A percentile compares a stretch with the other conserved stretches of the same genome.
phyloP scores from a whole-genome alignment of 2,113 vertebrate genomes.

The Muntiacus muntjak region DNA sequence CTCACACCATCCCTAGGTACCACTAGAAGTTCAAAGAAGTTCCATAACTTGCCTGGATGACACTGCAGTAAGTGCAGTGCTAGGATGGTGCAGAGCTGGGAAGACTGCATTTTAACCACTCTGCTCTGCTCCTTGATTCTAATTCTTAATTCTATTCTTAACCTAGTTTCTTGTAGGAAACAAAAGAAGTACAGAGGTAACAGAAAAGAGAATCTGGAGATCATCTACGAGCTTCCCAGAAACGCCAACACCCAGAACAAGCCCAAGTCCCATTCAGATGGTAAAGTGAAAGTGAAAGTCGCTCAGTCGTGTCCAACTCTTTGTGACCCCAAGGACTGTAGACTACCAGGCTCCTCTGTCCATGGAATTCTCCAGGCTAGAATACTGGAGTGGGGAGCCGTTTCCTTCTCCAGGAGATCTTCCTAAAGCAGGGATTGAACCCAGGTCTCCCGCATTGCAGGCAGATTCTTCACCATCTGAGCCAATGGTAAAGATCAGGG shows the following conservation, averaged over 20 bases:
- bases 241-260: neutral
- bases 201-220: neutral
- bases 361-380: neutral
- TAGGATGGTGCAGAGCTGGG: neutral
- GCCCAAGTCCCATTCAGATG: neutral
- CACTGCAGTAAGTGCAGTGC: neutral
- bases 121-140: neutral
- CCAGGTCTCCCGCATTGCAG: neutral
- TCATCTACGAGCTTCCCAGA: neutral
- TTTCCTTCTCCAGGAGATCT: neutral
- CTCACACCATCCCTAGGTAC: neutral
- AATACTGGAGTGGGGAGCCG: neutral
- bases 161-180: neutral
- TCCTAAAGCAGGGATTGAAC: neutral
- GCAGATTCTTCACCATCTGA: neutral
- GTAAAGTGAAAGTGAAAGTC: neutral
- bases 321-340: neutral
- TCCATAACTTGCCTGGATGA: neutral
- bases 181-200: neutral
- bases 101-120: neutral
- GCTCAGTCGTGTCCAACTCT: neutral
- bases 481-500: neutral
- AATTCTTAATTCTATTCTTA: neutral
- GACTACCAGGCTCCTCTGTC: neutral
- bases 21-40: neutral